A percentile compares a stretch with the other conserved stretches of the same genome.
phyloP scores from a whole-genome alignment of 2,113 vertebrate genomes.

The Porphyrio hochstetteri region DNA sequence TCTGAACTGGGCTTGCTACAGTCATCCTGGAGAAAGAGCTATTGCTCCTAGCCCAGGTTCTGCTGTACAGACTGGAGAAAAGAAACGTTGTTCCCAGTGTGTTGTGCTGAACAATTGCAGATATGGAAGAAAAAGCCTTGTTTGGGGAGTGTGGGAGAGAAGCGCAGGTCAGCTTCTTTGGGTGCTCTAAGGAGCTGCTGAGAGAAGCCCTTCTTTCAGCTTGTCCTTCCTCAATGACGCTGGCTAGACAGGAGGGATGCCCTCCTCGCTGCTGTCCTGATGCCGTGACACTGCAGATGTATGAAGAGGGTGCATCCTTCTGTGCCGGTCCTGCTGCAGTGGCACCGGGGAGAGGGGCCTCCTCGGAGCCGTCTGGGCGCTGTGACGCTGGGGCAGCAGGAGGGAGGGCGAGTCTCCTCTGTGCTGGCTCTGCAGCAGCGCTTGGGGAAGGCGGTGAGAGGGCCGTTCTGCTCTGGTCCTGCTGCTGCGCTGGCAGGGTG shows the following conservation, averaged over 20 bases:
- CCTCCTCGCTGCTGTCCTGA: neutral
- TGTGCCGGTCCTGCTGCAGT: neutral
- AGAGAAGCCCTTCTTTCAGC: neutral
- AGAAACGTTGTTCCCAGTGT: neutral
- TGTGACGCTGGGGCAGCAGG: neutral
- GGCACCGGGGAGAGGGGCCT: neutral
- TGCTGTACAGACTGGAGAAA: neutral
- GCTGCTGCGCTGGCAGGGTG: neutral
- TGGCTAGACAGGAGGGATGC: neutral
- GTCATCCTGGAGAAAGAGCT: neutral
- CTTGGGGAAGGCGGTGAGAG: neutral
- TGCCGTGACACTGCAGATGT: neutral
- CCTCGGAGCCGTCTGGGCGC: neutral
- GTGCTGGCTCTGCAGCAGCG: neutral
- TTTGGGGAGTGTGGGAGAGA: neutral
- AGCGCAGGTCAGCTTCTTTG: neutral
- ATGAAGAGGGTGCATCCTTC: neutral
- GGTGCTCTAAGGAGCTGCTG: neutral
- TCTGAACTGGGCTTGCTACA: neutral
- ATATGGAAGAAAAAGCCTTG: neutral
- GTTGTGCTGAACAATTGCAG: neutral
- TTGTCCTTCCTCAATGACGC: constrained; percentile 14
- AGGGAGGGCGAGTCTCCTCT: neutral
- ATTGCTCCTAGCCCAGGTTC: neutral
- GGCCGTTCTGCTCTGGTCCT: neutral